Evolutionary conservation across 2,113 vertebrate species (phyloP).

Genomic region (Psettodes erumei): DNA sequence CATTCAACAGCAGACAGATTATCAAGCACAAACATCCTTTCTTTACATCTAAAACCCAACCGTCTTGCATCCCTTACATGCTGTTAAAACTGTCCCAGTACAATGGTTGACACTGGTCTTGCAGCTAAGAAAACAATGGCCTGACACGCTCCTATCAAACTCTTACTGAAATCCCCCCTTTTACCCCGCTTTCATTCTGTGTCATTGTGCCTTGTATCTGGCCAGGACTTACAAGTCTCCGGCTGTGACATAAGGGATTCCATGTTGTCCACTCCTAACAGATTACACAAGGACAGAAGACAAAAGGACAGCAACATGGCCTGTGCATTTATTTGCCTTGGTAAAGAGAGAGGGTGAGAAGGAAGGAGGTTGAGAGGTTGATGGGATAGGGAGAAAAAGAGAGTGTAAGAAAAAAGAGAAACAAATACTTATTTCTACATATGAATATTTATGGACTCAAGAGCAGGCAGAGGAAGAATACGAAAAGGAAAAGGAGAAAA

Average conservation of each 20-base stretch:
- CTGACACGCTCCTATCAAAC: slow-evolving; percentile 76
- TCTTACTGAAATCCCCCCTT: slow-evolving; percentile 72
- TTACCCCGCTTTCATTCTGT: slow-evolving; percentile 75
- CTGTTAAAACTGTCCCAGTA: slow-evolving; percentile 62
- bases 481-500: slow-evolving; percentile 34
- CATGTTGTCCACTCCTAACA: slow-evolving; percentile 83
- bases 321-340: slow-evolving; percentile 85
- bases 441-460: slow-evolving; percentile 50
- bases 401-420: background rate
- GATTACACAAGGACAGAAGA: slow-evolving; percentile 84
- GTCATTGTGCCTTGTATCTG: slow-evolving; percentile 80
- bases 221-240: slow-evolving; percentile 79
- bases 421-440: slow-evolving; percentile 35
- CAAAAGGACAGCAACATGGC: slow-evolving; percentile 83
- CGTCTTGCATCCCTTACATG: slow-evolving; percentile 54
- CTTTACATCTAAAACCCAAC: slow-evolving; percentile 51
- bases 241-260: slow-evolving; percentile 83
- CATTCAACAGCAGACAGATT: slow-evolving; percentile 42
- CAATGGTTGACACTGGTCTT: slow-evolving; percentile 74
- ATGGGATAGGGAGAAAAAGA: slow-evolving; percentile 38
- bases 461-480: slow-evolving; percentile 28
- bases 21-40: slow-evolving; percentile 46
- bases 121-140: slow-evolving; percentile 75
- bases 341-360: slow-evolving; percentile 68
- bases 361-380: slow-evolving; percentile 57